Evolutionary conservation across 2,888 invertebrate genomes (phyloP).

Genomic region (Plebejus anna): DNA sequence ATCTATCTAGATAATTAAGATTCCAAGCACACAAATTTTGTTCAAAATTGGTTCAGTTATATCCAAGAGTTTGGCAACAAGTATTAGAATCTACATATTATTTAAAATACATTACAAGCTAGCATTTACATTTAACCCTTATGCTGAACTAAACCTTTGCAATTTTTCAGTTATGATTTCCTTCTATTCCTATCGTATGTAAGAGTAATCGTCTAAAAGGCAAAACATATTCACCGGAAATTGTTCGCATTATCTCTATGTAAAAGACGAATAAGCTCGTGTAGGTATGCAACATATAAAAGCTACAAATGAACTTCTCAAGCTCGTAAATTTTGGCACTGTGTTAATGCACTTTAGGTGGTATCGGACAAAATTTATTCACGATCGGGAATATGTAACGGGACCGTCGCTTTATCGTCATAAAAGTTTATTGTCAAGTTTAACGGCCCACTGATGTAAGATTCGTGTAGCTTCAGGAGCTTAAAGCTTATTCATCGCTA

Average conservation of each 20-base stretch:
- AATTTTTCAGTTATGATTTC: background rate
- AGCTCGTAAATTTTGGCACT: slow-evolving; percentile 18
- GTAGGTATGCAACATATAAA: background rate
- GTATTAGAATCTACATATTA: too few species aligned
- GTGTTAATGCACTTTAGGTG: slow-evolving; percentile 15
- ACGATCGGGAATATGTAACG: background rate
- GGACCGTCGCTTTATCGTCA: slow-evolving; percentile 13
- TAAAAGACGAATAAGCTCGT: background rate
- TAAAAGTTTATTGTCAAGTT: slow-evolving; percentile 20
- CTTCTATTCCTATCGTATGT: background rate
- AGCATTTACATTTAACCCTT: too few species aligned
- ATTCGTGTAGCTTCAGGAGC: slow-evolving; percentile 11
- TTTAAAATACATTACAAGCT: too few species aligned
- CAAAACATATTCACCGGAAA: background rate
- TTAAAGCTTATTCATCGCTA: slow-evolving; percentile 3
- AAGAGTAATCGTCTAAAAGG: background rate
- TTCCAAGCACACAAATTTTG: too few species aligned
- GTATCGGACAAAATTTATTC: slow-evolving; percentile 16
- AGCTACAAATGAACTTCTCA: background rate
- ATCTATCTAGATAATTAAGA: too few species aligned
- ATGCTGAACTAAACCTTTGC: too few species aligned
- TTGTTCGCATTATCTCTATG: background rate
- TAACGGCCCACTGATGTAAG: slow-evolving; percentile 3
- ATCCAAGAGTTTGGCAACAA: background rate
- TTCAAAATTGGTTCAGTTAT: background rate